Conservation (phyloP, 2,888 invertebrate species). For the Agrotis puta region DNA sequence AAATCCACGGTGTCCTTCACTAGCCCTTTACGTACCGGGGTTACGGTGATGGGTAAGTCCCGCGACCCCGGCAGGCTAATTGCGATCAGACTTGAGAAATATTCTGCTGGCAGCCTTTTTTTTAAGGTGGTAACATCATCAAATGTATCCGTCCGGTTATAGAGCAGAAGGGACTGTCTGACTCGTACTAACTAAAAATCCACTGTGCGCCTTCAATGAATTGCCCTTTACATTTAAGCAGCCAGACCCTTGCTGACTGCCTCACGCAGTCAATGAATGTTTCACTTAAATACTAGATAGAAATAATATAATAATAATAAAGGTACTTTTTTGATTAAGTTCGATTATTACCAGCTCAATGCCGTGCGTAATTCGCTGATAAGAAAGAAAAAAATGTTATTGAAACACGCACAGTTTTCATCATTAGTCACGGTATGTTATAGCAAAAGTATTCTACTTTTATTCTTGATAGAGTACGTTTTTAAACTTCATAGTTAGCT, state of each 20-base stretch:
- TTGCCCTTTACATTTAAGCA: too few species aligned
- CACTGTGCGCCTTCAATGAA: too few species aligned
- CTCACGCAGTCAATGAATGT: constrained; percentile 5
- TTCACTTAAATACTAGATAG: constrained; percentile 9
- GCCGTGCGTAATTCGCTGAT: constrained; percentile 53
- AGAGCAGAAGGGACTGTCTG: too few species aligned
- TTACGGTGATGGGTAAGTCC: too few species aligned
- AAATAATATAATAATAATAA: neutral
- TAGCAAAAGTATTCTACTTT: constrained; percentile 5
- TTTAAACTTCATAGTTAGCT: neutral
- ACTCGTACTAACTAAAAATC: too few species aligned
- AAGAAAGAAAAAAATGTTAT: constrained; percentile 48
- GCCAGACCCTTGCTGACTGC: too few species aligned
- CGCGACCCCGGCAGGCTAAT: too few species aligned
- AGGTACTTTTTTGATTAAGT: constrained; percentile 6
- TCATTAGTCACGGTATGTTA: constrained; percentile 32
- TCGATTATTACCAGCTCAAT: constrained; percentile 44
- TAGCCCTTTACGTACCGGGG: too few species aligned
- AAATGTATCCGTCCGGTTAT: too few species aligned
- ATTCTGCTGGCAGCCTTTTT: too few species aligned
- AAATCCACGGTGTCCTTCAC: too few species aligned
- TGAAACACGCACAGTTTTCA: constrained; percentile 47
- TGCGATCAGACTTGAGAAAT: neutral
- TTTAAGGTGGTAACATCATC: too few species aligned
- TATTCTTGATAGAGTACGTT: constrained; percentile 10